Base-by-base conservation (phyloP, 2,113 vertebrate genomes). In the Tretioscincus oriximinensis region DNA sequence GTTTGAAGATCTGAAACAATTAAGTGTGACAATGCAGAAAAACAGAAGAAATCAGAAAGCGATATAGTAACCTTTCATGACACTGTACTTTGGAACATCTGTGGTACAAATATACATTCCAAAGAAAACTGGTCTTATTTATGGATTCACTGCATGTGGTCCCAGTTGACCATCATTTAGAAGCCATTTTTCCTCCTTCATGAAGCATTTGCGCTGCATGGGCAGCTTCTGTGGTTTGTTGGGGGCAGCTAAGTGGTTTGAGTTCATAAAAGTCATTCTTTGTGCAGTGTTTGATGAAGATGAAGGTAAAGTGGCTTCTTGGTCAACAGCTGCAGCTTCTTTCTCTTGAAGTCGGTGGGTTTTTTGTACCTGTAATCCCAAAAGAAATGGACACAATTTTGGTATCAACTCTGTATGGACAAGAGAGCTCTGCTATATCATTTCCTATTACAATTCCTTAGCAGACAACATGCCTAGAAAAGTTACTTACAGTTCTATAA, bases 241-340 rank as follows among this genome's bases (percentile, higher is more conserved):
- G 80, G 68, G 54, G 54, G 54, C 14, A 16, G 35, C 18, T 58
- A 76, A 69, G 81, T 54, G 79, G 85, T 85, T 72, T 87, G 54
- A 88, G 81, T 87, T 92, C 91, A 89, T 89, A 92, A 82, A 86
- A 86, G 85, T 96, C 95, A 97, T 84, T 99, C 98, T 94, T 98
- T 99, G 95, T 98, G 97, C 93, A 99, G 92, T 26, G 95, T 98
- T 91, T 99, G 98, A 91, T 98, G 96, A 77, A 99, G 97, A 89
- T 99, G 98, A 89, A 99, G 98, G 94, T 97, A 99, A 85, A 99
- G 97, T 92, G 98, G 98, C 94, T 99, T 99, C 97, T 98, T 99
- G 79, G 98, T 99, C 90, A 99, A 94, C 87, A 99, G 95, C 78
- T 99, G 97, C 83, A 99, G 94, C 91, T 99, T 99, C 96, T 99